Evolutionary conservation across 2,888 invertebrate genomes (phyloP).

Genomic region (Anoncus sp.): DNA sequence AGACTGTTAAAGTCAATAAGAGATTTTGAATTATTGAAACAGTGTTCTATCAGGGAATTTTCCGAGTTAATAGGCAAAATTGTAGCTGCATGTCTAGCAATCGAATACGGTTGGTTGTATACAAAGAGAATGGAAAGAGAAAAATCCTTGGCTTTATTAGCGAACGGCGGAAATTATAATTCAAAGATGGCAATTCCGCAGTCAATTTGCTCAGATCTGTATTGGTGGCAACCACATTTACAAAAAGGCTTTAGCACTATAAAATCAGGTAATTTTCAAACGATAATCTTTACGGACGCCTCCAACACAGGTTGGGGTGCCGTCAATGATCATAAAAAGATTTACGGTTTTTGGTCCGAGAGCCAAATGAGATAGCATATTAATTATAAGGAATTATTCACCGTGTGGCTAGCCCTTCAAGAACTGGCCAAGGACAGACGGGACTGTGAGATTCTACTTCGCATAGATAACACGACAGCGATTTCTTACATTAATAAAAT

Average conservation of each 20-base stretch:
- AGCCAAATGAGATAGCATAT: slow-evolving; percentile 22
- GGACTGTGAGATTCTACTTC: slow-evolving; percentile 26
- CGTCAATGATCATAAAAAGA: slow-evolving; percentile 7
- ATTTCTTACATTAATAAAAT: slow-evolving; percentile 48
- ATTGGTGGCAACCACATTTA: slow-evolving; percentile 37
- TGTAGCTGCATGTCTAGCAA: slow-evolving; percentile 20
- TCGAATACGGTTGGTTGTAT: slow-evolving; percentile 11
- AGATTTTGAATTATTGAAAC: background rate
- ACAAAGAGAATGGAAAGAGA: slow-evolving; percentile 46
- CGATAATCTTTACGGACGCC: slow-evolving; percentile 25
- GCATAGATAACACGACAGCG: slow-evolving; percentile 48
- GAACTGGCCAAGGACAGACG: background rate
- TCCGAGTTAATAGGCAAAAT: slow-evolving; percentile 15
- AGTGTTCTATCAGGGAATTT: slow-evolving; percentile 16
- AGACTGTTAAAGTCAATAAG: slow-evolving; percentile 24
- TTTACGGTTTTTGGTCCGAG: slow-evolving; percentile 27
- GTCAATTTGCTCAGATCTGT: slow-evolving; percentile 12
- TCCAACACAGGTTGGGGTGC: slow-evolving; percentile 40
- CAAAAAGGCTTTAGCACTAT: slow-evolving; percentile 6
- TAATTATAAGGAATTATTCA: slow-evolving; percentile 29
- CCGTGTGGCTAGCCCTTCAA: slow-evolving; percentile 17
- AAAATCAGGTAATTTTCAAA: slow-evolving; percentile 6
- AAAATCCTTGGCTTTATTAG: slow-evolving; percentile 30
- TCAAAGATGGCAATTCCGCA: slow-evolving; percentile 22
- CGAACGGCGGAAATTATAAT: slow-evolving; percentile 16